A percentile compares a stretch with the other conserved stretches of the same genome.
These are phyloP conservation scores for Heliconius ismenius DNA, from an alignment of 2,888 invertebrate genomes.

Conservation along the genomic window DNA sequence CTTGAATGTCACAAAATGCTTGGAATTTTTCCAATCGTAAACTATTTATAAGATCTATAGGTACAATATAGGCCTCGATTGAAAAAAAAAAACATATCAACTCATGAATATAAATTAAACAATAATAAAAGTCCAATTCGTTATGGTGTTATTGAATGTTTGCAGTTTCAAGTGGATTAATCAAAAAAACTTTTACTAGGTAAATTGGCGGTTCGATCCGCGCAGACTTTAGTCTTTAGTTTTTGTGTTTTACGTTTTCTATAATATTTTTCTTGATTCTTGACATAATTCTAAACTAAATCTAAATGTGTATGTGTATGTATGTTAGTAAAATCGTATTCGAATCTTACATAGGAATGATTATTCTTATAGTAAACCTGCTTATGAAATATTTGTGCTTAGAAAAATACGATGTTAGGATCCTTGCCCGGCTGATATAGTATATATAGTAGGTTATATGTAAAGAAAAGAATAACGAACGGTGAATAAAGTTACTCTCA, in stretches of 20 bases:
- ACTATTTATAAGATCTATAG: neutral
- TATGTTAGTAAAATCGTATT: neutral
- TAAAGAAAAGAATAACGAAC: no score
- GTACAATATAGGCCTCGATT: neutral
- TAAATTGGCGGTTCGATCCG: neutral
- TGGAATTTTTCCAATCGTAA: conserved; percentile 7
- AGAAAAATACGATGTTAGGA: neutral
- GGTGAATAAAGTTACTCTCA: neutral
- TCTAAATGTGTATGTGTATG: neutral
- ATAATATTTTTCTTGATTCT: neutral
- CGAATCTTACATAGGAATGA: neutral
- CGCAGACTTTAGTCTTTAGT: conserved; percentile 3
- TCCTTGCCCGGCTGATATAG: neutral
- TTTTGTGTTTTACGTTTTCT: neutral
- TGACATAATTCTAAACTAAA: neutral
- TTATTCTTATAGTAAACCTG: neutral
- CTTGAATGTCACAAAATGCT: neutral
- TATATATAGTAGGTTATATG: neutral
- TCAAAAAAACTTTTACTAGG: conserved; percentile 18
- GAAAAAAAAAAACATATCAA: neutral
- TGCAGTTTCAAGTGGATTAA: conserved; percentile 18
- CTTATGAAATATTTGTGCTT: neutral
- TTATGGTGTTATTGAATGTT: conserved; percentile 13
- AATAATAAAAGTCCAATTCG: conserved; percentile 15
- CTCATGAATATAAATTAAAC: conserved; percentile 14